phyloP scores from a whole-genome alignment of 2,888 invertebrate genomes.

The Chymomyza amoena region DNA sequence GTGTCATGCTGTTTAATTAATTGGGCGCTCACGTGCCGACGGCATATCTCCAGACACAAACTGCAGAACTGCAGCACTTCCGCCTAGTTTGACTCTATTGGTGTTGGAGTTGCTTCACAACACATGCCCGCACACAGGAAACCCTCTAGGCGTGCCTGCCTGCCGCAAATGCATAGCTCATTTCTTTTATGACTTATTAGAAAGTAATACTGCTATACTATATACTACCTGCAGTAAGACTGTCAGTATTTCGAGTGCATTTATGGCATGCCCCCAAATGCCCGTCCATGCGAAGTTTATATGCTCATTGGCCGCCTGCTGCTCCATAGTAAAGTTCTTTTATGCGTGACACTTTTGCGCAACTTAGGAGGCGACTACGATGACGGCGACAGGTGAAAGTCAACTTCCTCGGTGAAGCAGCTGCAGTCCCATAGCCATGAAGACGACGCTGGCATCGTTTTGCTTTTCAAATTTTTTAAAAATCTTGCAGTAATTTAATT shows the following conservation, averaged over 20 bases:
- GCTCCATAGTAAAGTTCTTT: background rate
- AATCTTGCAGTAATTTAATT: constrained; percentile 4
- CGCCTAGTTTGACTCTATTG: background rate
- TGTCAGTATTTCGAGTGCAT: constrained; percentile 4
- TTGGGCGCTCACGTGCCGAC: constrained; percentile 13
- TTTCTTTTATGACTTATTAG: constrained; percentile 10
- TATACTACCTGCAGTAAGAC: background rate
- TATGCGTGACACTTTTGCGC: background rate
- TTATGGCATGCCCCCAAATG: background rate
- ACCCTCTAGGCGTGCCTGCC: constrained; percentile 4
- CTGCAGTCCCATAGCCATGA: background rate
- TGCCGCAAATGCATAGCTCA: background rate
- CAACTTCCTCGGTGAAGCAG: background rate
- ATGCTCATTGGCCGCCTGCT: background rate
- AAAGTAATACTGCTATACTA: constrained; percentile 12
- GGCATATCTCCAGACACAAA: background rate
- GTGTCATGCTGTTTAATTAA: constrained; percentile 22
- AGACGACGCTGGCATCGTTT: background rate
- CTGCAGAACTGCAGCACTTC: constrained; percentile 10
- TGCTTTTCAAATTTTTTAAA: constrained; percentile 1
- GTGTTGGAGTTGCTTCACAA: background rate
- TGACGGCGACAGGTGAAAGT: constrained; percentile 9
- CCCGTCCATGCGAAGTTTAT: background rate
- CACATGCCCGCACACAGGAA: background rate
- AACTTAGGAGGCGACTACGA: background rate